Conservation (phyloP, 2,797 vertebrate genomes). For the Nannoperca australis region DNA sequence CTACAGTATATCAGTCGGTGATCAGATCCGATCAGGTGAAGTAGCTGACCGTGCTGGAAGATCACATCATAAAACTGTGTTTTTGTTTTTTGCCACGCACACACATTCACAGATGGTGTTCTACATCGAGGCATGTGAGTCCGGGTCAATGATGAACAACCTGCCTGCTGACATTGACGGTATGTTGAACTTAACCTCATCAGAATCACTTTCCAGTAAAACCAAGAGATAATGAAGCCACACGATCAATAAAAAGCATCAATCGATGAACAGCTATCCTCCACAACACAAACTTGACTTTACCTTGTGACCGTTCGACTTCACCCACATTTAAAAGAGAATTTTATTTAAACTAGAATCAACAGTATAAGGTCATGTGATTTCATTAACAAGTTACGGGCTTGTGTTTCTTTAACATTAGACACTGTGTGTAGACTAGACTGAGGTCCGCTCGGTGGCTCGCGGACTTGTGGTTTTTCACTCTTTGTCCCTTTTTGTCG, state of each 20-base stretch:
- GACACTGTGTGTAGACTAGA: not conserved
- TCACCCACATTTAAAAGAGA: not conserved
- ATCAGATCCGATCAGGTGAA: constrained; percentile 2
- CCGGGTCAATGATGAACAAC: constrained; percentile 96
- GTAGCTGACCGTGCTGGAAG: not conserved
- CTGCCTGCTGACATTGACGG: constrained; percentile 91
- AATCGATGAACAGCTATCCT: not conserved
- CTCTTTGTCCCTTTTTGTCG: not conserved
- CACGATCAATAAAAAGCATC: constrained; percentile 7
- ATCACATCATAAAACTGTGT: constrained; percentile 6
- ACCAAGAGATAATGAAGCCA: not conserved
- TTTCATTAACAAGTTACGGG: not conserved
- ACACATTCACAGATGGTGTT: constrained; percentile 92
- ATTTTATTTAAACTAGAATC: not conserved
- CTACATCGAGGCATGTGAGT: constrained; percentile 98
- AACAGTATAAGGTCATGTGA: not conserved
- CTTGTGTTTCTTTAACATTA: too few species aligned
- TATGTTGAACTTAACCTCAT: constrained; percentile 74
- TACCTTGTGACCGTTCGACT: not conserved
- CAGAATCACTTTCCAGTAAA: constrained; percentile 19
- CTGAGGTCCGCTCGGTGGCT: not conserved
- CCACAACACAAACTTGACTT: not conserved
- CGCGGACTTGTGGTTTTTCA: constrained; percentile 13
- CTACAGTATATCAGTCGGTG: not conserved
- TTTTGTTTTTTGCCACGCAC: not conserved